Evolutionary conservation across 2,888 invertebrate genomes (phyloP).

Genomic region (Uropetala carovei): DNA sequence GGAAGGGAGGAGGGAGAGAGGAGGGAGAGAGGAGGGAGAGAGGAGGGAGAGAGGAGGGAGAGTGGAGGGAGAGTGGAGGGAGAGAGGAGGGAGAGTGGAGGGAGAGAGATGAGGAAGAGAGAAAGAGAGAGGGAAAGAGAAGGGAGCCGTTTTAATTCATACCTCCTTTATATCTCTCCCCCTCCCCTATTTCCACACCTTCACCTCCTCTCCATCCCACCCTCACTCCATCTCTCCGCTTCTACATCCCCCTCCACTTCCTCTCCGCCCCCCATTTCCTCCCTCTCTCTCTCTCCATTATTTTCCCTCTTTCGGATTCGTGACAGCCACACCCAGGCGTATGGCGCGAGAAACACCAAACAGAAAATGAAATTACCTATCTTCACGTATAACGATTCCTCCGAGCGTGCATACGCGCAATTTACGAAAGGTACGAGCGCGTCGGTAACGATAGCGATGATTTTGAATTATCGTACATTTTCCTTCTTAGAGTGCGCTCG

Average conservation of each 20-base stretch:
- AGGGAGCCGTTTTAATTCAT: background rate
- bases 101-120: conserved; percentile 1
- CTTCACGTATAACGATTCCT: too few species aligned
- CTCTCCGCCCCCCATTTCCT: background rate
- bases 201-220: background rate
- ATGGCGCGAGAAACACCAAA: too few species aligned
- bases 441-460: too few species aligned
- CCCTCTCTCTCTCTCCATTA: background rate
- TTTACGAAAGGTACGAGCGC: too few species aligned
- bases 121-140: background rate
- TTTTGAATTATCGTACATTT: too few species aligned
- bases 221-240: background rate
- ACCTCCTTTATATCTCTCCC: too few species aligned
- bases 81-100: background rate
- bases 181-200: background rate
- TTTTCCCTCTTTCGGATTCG: too few species aligned
- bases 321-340: too few species aligned
- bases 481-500: too few species aligned
- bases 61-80: background rate
- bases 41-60: conserved; percentile 8
- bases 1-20: background rate
- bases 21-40: conserved; percentile 26
- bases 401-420: too few species aligned
- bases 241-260: background rate
- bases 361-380: too few species aligned